Percentiles rank a stretch among this genome's conserved stretches.
Evolutionary conservation across 2,888 invertebrate species (phyloP).

Genomic region (Hipparchia sbordonii): DNA sequence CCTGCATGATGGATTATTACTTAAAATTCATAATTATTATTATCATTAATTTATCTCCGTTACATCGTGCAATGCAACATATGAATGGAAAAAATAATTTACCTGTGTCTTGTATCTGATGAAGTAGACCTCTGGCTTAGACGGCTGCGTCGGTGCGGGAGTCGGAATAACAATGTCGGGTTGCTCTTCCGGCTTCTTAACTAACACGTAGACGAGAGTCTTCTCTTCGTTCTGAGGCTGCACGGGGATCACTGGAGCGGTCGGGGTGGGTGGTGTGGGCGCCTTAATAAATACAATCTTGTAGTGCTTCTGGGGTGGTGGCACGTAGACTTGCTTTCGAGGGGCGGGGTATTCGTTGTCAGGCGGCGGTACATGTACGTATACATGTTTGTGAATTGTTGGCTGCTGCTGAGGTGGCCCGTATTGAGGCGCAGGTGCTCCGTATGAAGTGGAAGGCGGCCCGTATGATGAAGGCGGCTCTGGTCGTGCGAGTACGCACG

Average conservation of each 20-base stretch:
- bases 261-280: slow-evolving; percentile 85
- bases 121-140: slow-evolving; percentile 95
- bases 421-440: slow-evolving; percentile 84
- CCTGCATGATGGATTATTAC: no score
- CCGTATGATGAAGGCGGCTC: slow-evolving; percentile 84
- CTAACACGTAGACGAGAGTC: slow-evolving; percentile 93
- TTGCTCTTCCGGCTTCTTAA: slow-evolving; percentile 94
- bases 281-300: slow-evolving; percentile 93
- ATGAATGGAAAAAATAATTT: slow-evolving; percentile 42
- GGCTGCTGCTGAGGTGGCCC: slow-evolving; percentile 89
- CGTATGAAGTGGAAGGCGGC: slow-evolving; percentile 81
- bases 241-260: slow-evolving; percentile 84
- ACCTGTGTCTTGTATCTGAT: slow-evolving; percentile 94
- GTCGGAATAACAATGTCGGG: slow-evolving; percentile 91
- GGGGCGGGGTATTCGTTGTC: slow-evolving; percentile 90
- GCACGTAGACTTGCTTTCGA: slow-evolving; percentile 77
- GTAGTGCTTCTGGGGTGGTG: slow-evolving; percentile 90
- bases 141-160: slow-evolving; percentile 91
- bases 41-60: no score
- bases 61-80: neutral
- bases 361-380: slow-evolving; percentile 95
- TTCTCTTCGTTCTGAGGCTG: slow-evolving; percentile 94
- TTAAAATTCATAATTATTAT: no score
- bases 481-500: slow-evolving; percentile 75
- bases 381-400: slow-evolving; percentile 94